A percentile compares a stretch with the other conserved stretches of the same genome.
phyloP scores from a whole-genome alignment of 2,113 vertebrate species.

The Terrapene triunguis region DNA sequence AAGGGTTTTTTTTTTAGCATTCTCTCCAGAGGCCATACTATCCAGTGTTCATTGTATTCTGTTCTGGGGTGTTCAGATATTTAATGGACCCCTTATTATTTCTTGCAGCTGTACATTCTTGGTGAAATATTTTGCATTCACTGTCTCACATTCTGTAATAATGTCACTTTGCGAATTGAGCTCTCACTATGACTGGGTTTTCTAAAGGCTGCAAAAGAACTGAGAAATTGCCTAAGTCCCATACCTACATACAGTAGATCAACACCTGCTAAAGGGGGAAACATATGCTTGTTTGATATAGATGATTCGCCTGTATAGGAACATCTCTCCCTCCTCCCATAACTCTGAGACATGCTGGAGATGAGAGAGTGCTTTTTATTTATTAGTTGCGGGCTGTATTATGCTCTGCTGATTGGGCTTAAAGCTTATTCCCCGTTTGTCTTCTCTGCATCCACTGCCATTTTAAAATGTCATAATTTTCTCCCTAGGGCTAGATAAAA shows the following conservation, averaged over 20 bases:
- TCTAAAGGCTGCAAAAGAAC: slow-evolving; percentile 13
- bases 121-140: slow-evolving; percentile 34
- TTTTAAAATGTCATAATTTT: slow-evolving; percentile 29
- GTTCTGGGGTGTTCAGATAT: background rate
- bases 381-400: slow-evolving; percentile 19
- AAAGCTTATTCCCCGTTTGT: slow-evolving; percentile 61
- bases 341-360: slow-evolving; percentile 24
- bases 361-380: slow-evolving; percentile 44
- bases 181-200: slow-evolving; percentile 16
- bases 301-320: slow-evolving; percentile 29
- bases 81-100: background rate
- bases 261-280: slow-evolving; percentile 13
- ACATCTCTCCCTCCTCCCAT: background rate
- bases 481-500: slow-evolving; percentile 68
- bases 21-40: slow-evolving; percentile 12
- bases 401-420: background rate
- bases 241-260: slow-evolving; percentile 20
- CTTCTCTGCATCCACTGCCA: slow-evolving; percentile 27
- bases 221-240: slow-evolving; percentile 20
- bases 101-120: slow-evolving; percentile 27
- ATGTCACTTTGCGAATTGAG: slow-evolving; percentile 60
- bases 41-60: background rate
- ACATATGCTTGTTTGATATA: background rate
- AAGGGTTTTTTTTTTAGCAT: background rate
- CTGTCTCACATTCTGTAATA: slow-evolving; percentile 45